These are phyloP conservation scores for Plutella xylostella DNA, from an alignment of 2,888 invertebrate genomes.

Conservation along the genomic window DNA sequence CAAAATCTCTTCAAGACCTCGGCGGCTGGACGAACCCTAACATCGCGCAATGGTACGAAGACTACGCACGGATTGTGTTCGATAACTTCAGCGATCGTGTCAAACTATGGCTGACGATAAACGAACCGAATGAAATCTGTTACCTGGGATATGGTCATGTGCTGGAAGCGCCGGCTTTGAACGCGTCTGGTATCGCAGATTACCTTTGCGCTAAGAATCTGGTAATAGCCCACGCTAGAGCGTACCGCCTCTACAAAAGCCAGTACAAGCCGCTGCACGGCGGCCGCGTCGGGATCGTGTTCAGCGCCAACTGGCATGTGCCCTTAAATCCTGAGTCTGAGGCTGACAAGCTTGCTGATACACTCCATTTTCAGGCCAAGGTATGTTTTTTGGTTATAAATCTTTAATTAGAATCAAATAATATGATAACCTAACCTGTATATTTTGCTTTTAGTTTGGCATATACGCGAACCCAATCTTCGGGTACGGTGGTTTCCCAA, in stretches of 20 bases:
- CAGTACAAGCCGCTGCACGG: conserved; percentile 28
- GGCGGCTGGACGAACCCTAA: conserved; percentile 68
- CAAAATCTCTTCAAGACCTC: conserved; percentile 57
- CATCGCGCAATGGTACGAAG: conserved; percentile 56
- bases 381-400: no score
- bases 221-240: conserved; percentile 65
- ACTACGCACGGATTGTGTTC: conserved; percentile 57
- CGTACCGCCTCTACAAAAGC: conserved; percentile 61
- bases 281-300: neutral
- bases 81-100: conserved; percentile 61
- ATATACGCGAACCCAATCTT: conserved; percentile 61
- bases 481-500: conserved; percentile 62
- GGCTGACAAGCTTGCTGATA: no score
- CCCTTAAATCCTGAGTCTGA: no score
- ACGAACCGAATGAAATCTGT: conserved; percentile 47
- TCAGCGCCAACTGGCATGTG: neutral
- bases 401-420: no score
- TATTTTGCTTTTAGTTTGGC: conserved; percentile 37
- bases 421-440: neutral
- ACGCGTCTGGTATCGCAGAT: conserved; percentile 41
- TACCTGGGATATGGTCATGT: conserved; percentile 9
- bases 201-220: conserved; percentile 66
- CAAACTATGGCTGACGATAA: conserved; percentile 72
- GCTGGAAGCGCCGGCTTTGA: conserved; percentile 30
- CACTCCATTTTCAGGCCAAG: no score